Percentiles rank a stretch among this genome's conserved stretches.
phyloP scores from a whole-genome alignment of 2,113 vertebrate species.

The Sceloporus tristichus region DNA sequence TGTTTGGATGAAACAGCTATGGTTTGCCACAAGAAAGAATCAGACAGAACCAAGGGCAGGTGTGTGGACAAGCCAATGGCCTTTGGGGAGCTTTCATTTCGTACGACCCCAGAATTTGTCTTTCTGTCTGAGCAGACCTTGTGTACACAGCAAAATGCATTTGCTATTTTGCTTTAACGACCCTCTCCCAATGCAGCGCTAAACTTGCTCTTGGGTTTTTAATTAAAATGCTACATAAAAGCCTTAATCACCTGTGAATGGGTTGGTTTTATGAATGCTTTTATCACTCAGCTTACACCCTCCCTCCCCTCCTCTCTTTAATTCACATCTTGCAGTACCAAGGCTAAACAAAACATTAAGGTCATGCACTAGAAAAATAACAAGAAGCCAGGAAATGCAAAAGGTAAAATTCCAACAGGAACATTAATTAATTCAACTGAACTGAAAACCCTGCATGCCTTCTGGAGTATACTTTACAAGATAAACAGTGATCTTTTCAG shows the following conservation, averaged over 20 bases:
- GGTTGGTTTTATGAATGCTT: constrained; percentile 40
- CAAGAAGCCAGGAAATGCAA: constrained; percentile 34
- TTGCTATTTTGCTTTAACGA: not conserved
- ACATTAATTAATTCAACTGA: constrained; percentile 49
- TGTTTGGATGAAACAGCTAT: not conserved
- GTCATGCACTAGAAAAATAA: constrained; percentile 43
- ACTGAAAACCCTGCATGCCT: constrained; percentile 44
- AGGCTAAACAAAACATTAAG: constrained; percentile 39
- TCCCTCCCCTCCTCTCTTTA: not conserved
- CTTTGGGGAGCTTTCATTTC: no score
- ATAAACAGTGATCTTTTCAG: constrained; percentile 46
- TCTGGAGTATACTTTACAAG: constrained; percentile 50
- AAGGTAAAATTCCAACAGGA: constrained; percentile 63
- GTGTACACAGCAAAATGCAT: not conserved
- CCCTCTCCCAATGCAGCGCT: not conserved
- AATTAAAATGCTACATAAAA: constrained; percentile 2
- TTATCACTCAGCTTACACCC: constrained; percentile 21
- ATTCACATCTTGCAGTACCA: constrained; percentile 27
- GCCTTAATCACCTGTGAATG: constrained; percentile 20
- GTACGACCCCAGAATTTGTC: not conserved
- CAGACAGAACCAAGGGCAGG: not conserved
- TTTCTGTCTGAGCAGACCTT: not conserved
- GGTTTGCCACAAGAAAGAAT: not conserved
- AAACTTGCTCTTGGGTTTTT: constrained; percentile 22
- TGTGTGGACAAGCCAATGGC: not conserved